A percentile compares a stretch with the other conserved stretches of the same genome.
These are phyloP conservation scores for Tapirus terrestris DNA, from an alignment of 2,113 vertebrate genomes.

Conservation along the genomic window DNA sequence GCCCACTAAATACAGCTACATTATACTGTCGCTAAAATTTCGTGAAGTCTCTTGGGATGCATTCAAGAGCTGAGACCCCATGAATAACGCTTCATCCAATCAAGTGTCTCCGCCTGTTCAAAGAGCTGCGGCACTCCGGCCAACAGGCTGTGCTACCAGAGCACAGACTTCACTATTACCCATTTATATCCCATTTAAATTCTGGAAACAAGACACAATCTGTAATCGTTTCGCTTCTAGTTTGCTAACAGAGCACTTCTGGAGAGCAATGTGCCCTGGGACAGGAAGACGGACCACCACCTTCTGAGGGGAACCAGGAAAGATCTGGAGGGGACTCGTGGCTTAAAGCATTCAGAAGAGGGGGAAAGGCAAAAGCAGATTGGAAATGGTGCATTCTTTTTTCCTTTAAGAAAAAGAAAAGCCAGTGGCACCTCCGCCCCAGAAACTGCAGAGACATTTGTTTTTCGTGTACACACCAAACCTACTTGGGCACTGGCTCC, in stretches of 20 bases:
- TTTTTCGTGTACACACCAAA: conserved; percentile 43
- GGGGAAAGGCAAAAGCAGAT: conserved; percentile 13
- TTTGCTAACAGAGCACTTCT: conserved; percentile 39
- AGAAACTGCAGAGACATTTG: neutral
- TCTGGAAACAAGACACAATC: neutral
- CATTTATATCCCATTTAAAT: neutral
- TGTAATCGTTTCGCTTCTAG: neutral
- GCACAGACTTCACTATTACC: neutral
- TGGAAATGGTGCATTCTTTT: neutral
- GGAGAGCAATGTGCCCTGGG: neutral
- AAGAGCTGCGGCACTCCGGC: conserved; percentile 24
- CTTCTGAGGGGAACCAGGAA: neutral
- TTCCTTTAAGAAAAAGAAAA: conserved; percentile 42
- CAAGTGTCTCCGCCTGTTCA: neutral
- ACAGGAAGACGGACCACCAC: neutral
- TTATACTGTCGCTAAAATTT: neutral
- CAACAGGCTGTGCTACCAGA: neutral
- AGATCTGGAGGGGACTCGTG: neutral
- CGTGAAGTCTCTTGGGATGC: neutral
- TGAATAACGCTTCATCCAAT: neutral
- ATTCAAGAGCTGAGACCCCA: neutral
- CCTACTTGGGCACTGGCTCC: conserved; percentile 59
- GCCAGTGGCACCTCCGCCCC: conserved; percentile 16
- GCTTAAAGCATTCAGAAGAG: conserved; percentile 32
- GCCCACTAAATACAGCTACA: neutral